Conservation (phyloP, 2,113 vertebrate species). For the Anguilla rostrata region DNA sequence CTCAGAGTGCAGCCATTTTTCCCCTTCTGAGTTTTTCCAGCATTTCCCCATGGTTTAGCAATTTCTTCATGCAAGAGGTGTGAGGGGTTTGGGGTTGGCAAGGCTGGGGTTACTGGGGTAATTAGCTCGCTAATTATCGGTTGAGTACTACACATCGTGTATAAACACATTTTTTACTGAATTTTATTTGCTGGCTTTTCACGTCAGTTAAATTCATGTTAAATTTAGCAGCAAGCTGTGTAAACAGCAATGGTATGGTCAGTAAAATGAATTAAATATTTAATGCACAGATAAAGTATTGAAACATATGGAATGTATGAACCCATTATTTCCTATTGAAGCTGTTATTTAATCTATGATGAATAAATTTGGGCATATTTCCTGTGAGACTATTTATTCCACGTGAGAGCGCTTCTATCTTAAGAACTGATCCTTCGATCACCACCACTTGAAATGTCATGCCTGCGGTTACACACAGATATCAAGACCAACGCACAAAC, state of each 20-base stretch:
- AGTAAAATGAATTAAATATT: neutral
- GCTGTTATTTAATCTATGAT: neutral
- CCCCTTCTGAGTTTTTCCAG: slow-evolving; percentile 74
- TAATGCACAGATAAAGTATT: neutral
- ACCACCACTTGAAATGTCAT: slow-evolving; percentile 84
- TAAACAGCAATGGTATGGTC: neutral
- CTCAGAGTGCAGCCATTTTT: slow-evolving; percentile 61
- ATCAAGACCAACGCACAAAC: no score
- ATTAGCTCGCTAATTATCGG: neutral
- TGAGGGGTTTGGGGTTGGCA: slow-evolving; percentile 45
- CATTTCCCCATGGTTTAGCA: slow-evolving; percentile 80
- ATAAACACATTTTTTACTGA: neutral
- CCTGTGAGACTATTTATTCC: slow-evolving; percentile 91
- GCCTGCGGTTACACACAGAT: neutral
- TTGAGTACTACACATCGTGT: neutral
- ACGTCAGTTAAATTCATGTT: neutral
- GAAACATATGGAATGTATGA: neutral
- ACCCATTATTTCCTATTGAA: neutral
- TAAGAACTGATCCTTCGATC: slow-evolving; percentile 79
- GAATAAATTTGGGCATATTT: slow-evolving; percentile 50
- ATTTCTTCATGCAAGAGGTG: slow-evolving; percentile 75
- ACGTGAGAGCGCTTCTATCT: slow-evolving; percentile 89
- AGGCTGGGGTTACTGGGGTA: neutral
- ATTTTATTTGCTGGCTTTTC: neutral
- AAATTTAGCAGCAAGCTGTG: neutral